Evolutionary conservation across 2,888 invertebrate genomes (phyloP), one percentile per base, ranked within the genome.

Genomic region (Pachymerium ferrugineum): DNA sequence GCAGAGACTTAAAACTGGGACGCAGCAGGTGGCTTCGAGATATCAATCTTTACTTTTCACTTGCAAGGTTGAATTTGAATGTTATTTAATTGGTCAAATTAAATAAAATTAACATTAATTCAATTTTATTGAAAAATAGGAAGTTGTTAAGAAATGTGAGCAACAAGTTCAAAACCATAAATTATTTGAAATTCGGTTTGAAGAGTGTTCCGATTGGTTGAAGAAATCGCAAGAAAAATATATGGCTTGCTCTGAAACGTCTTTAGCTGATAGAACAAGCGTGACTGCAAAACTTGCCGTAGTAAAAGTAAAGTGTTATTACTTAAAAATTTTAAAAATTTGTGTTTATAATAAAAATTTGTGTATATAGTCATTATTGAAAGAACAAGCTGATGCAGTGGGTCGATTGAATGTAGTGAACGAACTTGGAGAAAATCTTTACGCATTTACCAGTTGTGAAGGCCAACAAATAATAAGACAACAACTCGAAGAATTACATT

Each of bases 1-100:
- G 80, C 89, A 90, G 0, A 88, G 93, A 80, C 90, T 94, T 74
- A 91, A 93, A 1, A 91, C 92, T 77, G 93, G 90, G 80, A 88
- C 94, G 31, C 94, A 95, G 81, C 94, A 94, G 82, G 89, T 94
- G 76, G 90, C 92, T 0, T 93, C 94, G 4, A 86, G 94, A 74
- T 94, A 94, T 85, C 93, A 94, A 81, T 91, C 94, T 0, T 89
- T 94, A 70, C 93, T 94, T 82, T 88, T 90, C 0, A 94, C 94
- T 0, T 90, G 93, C 1, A 93, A 91, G 84, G 86, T 88, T 80
- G 76, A 75, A 38, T 25, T 33, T 12, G 14, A 14, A 8, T 62
- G 8, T 8, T 62, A 62, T 16, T 14, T 14, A 62, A 14, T 35
- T 35, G 14, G 35, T 35, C 14, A 10, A 35, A 35, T 8, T 35